These are phyloP conservation scores for Saguinus oedipus DNA, from an alignment of 2,797 vertebrate genomes.

Conservation along the genomic window DNA sequence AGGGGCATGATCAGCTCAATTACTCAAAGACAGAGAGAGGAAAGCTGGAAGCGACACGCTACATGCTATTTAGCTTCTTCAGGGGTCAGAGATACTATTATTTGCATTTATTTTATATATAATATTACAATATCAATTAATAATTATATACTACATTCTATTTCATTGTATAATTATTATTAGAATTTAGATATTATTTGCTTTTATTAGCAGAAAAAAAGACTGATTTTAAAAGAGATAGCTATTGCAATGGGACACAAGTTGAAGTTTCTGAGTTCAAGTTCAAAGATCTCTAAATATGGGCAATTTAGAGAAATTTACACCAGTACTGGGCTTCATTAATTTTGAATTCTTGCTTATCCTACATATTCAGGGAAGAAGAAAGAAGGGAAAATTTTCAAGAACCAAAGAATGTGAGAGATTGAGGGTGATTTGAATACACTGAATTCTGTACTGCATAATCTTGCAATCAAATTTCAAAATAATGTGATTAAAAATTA, in stretches of 20 bases:
- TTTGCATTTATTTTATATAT: neutral
- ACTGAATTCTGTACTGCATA: conserved; percentile 80
- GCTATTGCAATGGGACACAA: neutral
- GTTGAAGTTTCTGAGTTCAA: conserved; percentile 53
- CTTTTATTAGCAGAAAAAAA: conserved; percentile 28
- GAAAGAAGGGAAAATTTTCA: conserved; percentile 81
- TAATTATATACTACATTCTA: neutral
- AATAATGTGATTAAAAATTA: conserved; percentile 87
- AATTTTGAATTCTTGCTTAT: conserved; percentile 76
- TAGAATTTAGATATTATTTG: neutral
- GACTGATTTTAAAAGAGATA: conserved; percentile 3
- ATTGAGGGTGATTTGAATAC: conserved; percentile 79
- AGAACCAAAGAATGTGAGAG: conserved; percentile 76
- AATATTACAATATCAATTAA: neutral
- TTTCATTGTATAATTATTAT: neutral
- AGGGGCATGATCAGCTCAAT: conserved; percentile 40
- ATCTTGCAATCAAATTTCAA: conserved; percentile 85
- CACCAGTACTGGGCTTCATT: conserved; percentile 58
- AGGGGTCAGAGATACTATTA: conserved; percentile 39
- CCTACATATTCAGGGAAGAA: conserved; percentile 44
- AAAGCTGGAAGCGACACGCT: neutral
- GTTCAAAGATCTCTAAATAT: conserved; percentile 45
- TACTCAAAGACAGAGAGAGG: conserved; percentile 61
- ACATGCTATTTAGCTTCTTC: neutral
- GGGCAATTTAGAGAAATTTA: conserved; percentile 64